Percentiles rank a stretch among this genome's conserved stretches.
phyloP scores from a whole-genome alignment of 2,888 invertebrate species.

The Rapana venosa region DNA sequence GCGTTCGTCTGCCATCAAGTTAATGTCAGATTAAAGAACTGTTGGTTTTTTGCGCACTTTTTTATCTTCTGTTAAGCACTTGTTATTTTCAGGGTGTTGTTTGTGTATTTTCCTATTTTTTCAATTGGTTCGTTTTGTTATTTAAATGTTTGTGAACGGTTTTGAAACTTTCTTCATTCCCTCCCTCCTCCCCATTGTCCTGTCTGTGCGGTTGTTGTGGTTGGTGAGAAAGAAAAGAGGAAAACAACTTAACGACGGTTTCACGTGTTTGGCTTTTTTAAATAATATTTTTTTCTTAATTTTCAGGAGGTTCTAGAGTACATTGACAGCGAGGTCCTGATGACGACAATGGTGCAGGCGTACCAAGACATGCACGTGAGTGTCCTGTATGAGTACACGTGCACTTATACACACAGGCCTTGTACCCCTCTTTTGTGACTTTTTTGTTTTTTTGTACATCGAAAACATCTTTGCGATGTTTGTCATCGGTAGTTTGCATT shows the following conservation, averaged over 20 bases:
- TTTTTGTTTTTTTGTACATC: background rate
- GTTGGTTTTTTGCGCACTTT: too few species aligned
- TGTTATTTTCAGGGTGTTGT: too few species aligned
- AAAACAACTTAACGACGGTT: too few species aligned
- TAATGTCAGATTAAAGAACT: too few species aligned
- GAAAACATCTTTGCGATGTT: background rate
- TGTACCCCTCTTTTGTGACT: background rate
- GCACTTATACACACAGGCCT: background rate
- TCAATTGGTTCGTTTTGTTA: too few species aligned
- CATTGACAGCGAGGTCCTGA: conserved; percentile 69
- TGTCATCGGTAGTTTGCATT: background rate
- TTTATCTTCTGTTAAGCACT: too few species aligned
- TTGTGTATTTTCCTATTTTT: too few species aligned
- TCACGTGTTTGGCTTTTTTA: background rate
- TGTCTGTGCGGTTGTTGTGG: too few species aligned
- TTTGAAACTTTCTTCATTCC: too few species aligned
- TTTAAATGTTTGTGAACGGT: too few species aligned
- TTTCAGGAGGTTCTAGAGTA: conserved; percentile 75
- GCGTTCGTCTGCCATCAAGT: too few species aligned
- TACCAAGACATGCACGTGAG: conserved; percentile 64
- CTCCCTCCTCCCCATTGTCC: too few species aligned
- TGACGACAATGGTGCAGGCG: conserved; percentile 66
- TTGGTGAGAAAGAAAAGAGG: background rate
- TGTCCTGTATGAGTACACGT: background rate
- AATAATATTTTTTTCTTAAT: background rate